These are phyloP conservation scores for Euwallacea similis DNA, from an alignment of 1,140 invertebrate genomes.

Conservation along the genomic window DNA sequence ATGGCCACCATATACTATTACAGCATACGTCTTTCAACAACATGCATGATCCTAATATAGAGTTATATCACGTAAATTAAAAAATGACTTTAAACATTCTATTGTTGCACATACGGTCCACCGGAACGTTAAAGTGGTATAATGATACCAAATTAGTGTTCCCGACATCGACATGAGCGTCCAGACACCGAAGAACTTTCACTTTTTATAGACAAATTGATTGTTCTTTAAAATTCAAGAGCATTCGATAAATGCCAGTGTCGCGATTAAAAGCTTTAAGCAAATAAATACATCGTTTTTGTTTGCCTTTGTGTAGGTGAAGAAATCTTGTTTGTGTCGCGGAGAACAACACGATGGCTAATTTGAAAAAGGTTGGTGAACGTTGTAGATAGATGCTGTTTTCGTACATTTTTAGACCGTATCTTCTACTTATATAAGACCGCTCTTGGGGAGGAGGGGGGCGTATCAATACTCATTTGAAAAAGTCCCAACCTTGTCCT, in stretches of 20 bases:
- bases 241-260: constrained; percentile 17
- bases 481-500: too few species aligned
- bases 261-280: constrained; percentile 8
- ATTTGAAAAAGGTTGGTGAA: too few species aligned
- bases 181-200: constrained; percentile 29
- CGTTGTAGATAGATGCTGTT: too few species aligned
- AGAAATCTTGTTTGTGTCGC: too few species aligned
- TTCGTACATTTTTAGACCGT: too few species aligned
- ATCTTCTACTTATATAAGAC: too few species aligned
- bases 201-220: constrained; percentile 39
- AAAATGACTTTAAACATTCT: constrained; percentile 5
- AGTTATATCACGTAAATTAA: constrained; percentile 13
- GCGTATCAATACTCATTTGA: too few species aligned
- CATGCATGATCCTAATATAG: background rate
- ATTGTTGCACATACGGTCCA: background rate
- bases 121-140: background rate
- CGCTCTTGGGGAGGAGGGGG: too few species aligned
- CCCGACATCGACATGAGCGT: constrained; percentile 9
- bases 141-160: background rate
- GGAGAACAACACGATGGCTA: too few species aligned
- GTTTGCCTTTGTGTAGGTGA: too few species aligned
- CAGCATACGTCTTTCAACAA: background rate
- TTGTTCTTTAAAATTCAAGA: constrained; percentile 25
- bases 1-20: background rate
- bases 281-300: too few species aligned